Conservation (phyloP, 1,140 invertebrate genomes). For the Drosophila kanapiae region DNA sequence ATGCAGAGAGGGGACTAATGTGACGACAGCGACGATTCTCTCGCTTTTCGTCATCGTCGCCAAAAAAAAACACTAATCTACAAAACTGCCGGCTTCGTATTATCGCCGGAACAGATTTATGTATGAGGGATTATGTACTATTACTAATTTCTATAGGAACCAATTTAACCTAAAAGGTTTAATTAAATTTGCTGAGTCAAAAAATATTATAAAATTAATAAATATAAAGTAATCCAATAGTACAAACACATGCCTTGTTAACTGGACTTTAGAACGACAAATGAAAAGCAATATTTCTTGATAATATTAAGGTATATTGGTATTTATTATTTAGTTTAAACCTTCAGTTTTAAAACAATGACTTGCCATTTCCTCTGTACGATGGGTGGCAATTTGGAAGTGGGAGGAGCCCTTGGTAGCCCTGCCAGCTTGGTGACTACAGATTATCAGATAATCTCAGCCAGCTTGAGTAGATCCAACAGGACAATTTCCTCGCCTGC, state of each 20-base stretch:
- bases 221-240: too few relatives aligned
- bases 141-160: neutral
- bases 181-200: too few relatives aligned
- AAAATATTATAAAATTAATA: neutral
- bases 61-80: conserved; percentile 29
- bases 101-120: neutral
- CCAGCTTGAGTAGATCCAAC: conserved; percentile 49
- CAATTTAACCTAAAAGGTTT: too few relatives aligned
- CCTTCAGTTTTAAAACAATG: neutral
- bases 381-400: too few relatives aligned
- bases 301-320: neutral
- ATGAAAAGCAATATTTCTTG: too few relatives aligned
- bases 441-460: conserved; percentile 38
- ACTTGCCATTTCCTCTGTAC: neutral
- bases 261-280: too few relatives aligned
- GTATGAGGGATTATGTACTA: neutral
- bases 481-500: conserved; percentile 1
- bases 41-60: conserved; percentile 35
- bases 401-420: too few relatives aligned
- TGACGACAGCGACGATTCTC: conserved; percentile 40
- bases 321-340: neutral
- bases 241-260: too few relatives aligned
- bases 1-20: conserved; percentile 34
- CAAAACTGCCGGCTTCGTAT: neutral
- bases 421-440: too few relatives aligned